Base-by-base conservation (phyloP, 23 tunicate genomes). In the Trididemnum nubilum region DNA sequence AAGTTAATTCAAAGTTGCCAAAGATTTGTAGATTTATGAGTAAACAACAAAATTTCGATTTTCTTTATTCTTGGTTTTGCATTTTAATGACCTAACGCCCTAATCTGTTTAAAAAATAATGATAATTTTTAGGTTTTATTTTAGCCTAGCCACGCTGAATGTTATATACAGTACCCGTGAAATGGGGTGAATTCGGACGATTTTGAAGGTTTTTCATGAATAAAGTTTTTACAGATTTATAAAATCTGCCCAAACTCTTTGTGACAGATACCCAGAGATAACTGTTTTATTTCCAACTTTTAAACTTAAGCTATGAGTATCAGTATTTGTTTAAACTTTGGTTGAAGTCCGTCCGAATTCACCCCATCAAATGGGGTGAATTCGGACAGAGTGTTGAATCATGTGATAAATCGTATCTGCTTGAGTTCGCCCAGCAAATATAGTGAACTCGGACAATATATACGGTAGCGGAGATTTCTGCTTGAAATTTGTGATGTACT, bases 331-430 rank as follows among this genome's bases (percentile, higher is more conserved):
- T 49, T 49, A 49, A 49, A 49, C 18, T 49, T 49, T 49, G 18
- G 18, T 9, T 49, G 57, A 49, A 49, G 57, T 49, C 18, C 18
- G 57, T 49, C 57, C 57, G 57, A 49, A 12, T 49, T 49, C 18
- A 49, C 18, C 57, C 57, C 57, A 9, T 49, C 18, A 49, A 49
- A 49, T 49, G 57, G 57, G 57, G 18, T 49, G 57, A 49, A 49
- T 49, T 49, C 57, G 57, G 57, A 49, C 57, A 49, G 57, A 49
- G 57, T 49, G 57, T 49, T 49, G 18, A 49, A 49, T 49, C 57
- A 9, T 49, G 57, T 49, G 57, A 49, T 49, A 49, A 49, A 49
- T 49, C 57, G 18, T 49, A 49, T 49, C 12, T 49, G 57, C 18
- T 9, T 49, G 57, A 9, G 57, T 9, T 49, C 12, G 57, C 57